These are phyloP conservation scores for Okapia johnstoni DNA, from an alignment of 2,113 vertebrate genomes.

Conservation along the genomic window DNA sequence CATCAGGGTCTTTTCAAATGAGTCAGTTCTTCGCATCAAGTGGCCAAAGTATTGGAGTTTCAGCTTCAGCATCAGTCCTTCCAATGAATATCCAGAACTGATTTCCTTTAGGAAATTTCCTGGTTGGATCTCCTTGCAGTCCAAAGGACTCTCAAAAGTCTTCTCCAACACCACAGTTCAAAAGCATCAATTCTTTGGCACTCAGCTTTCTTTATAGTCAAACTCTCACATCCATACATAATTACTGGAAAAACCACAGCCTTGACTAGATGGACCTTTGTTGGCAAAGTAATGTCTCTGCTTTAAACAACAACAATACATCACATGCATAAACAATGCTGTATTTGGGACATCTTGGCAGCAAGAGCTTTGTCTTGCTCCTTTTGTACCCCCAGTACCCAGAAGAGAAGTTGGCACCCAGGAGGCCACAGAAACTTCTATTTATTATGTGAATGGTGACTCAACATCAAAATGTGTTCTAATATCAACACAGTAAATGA, in stretches of 20 bases:
- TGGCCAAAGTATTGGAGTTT: not conserved
- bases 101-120: not conserved
- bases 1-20: not conserved
- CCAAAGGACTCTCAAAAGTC: not conserved
- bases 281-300: not conserved
- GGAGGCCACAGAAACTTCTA: not conserved
- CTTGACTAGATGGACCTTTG: not conserved
- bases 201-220: not conserved
- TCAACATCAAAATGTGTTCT: not conserved
- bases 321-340: not conserved
- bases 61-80: not conserved
- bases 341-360: not conserved
- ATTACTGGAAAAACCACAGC: not conserved
- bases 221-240: not conserved
- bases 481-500: not conserved
- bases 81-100: not conserved
- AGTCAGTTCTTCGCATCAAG: not conserved
- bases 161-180: not conserved
- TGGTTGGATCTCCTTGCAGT: not conserved
- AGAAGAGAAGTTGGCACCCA: not conserved
- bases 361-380: not conserved
- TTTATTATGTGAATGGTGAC: not conserved
- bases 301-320: not conserved
- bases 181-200: accelerated
- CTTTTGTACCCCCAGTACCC: not conserved